Conservation (phyloP, 92 coral and sea anemone species). For the Zoanthus solanderi region DNA sequence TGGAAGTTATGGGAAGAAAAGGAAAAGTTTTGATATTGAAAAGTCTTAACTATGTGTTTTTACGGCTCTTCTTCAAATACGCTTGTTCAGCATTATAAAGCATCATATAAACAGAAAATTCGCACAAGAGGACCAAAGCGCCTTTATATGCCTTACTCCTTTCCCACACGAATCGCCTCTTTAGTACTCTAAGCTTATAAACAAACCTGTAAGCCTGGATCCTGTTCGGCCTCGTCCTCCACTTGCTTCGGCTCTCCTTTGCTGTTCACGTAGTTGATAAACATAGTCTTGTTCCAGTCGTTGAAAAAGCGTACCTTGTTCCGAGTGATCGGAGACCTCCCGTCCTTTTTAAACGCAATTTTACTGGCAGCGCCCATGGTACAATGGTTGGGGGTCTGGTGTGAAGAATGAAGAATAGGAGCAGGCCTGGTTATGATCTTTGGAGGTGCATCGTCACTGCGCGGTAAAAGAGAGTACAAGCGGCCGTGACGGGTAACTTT, state of each 20-base stretch:
- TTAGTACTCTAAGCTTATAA: neutral
- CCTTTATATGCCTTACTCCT: too few relatives aligned
- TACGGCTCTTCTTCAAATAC: too few relatives aligned
- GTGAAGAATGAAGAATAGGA: constrained; percentile 62
- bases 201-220: constrained; percentile 68
- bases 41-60: too few relatives aligned
- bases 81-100: too few relatives aligned
- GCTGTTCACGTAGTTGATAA: constrained; percentile 82
- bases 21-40: too few relatives aligned
- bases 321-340: constrained; percentile 23
- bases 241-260: constrained; percentile 55
- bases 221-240: constrained; percentile 57
- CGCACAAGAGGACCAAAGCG: too few relatives aligned
- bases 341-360: constrained; percentile 58
- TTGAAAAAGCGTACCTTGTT: constrained; percentile 72
- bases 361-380: constrained; percentile 56
- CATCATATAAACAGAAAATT: too few relatives aligned
- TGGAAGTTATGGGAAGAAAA: too few relatives aligned
- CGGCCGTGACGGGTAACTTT: constrained; percentile 70
- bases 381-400: constrained; percentile 44
- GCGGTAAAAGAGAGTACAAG: constrained; percentile 64
- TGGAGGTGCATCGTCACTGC: constrained; percentile 54
- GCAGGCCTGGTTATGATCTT: constrained; percentile 68
- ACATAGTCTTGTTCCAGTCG: constrained; percentile 83
- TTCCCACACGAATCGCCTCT: too few relatives aligned